phyloP scores from a whole-genome alignment of 2,888 invertebrate species.

The Dynastes tityus region DNA sequence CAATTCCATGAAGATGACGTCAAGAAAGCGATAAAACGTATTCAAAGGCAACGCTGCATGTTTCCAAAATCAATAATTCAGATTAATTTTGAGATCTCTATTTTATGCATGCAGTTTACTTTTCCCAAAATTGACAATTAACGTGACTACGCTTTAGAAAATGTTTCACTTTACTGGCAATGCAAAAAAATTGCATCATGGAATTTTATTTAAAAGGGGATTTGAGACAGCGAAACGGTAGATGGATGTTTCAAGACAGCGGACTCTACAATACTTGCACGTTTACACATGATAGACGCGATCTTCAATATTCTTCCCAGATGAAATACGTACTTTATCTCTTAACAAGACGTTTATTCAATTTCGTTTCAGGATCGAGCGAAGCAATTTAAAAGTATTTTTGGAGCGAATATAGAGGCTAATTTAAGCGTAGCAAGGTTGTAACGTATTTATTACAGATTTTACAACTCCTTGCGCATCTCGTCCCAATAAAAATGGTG shows the following conservation, averaged over 20 bases:
- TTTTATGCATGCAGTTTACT: no score
- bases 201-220: not conserved
- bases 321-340: constrained; percentile 30
- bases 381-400: constrained; percentile 27
- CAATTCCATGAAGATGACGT: no score
- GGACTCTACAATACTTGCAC: not conserved
- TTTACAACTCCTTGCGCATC: constrained; percentile 3
- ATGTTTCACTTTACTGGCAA: no score
- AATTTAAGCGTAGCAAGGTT: constrained; percentile 10
- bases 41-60: no score
- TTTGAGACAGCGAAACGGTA: not conserved
- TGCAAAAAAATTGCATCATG: no score
- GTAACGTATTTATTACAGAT: constrained; percentile 23
- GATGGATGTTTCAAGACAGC: not conserved
- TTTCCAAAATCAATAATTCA: no score
- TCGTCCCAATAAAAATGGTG: constrained; percentile 6
- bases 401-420: constrained; percentile 1
- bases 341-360: constrained; percentile 34
- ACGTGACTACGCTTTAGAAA: no score
- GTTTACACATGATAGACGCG: not conserved
- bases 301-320: constrained; percentile 5
- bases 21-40: no score
- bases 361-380: constrained; percentile 1
- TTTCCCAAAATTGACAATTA: no score
- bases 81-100: no score